Conservation (phyloP, 1,140 invertebrate species). For the Sminthurides bifidus region DNA sequence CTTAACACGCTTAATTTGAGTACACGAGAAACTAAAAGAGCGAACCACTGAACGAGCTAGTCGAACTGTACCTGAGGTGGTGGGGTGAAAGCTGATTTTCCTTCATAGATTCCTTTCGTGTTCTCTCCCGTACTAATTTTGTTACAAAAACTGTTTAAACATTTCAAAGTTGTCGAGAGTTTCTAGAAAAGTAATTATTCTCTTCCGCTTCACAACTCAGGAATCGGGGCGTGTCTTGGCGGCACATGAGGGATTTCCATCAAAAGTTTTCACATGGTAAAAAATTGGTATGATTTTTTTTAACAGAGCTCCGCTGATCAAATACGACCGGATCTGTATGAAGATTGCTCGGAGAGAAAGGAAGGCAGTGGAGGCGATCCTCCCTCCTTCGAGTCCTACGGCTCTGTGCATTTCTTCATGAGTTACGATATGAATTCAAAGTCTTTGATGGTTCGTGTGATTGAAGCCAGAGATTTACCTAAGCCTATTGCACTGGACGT, state of each 20-base stretch:
- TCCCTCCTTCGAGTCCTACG: slow-evolving; percentile 13
- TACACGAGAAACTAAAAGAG: too few relatives aligned
- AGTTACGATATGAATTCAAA: slow-evolving; percentile 22
- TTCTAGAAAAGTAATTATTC: too few relatives aligned
- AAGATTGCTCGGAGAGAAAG: background rate
- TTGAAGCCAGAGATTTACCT: slow-evolving; percentile 26
- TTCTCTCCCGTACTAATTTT: too few relatives aligned
- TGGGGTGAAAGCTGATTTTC: too few relatives aligned
- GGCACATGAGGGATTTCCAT: background rate
- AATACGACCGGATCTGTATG: slow-evolving; percentile 26
- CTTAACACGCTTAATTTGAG: too few relatives aligned
- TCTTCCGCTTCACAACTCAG: too few relatives aligned
- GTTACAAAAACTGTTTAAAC: too few relatives aligned
- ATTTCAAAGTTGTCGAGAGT: too few relatives aligned
- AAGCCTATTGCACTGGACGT: slow-evolving; percentile 25
- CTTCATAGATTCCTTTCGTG: too few relatives aligned
- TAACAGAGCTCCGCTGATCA: slow-evolving; percentile 26
- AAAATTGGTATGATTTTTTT: background rate
- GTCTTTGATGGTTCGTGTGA: slow-evolving; percentile 14
- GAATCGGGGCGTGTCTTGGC: background rate
- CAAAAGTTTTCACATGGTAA: background rate
- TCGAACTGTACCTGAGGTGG: too few relatives aligned
- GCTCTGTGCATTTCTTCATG: slow-evolving; percentile 26
- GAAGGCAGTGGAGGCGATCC: background rate
- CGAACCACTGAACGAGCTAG: too few relatives aligned